These are phyloP conservation scores for Hydroisotoma schaefferi DNA, from an alignment of 2,888 invertebrate genomes.

Conservation along the genomic window DNA sequence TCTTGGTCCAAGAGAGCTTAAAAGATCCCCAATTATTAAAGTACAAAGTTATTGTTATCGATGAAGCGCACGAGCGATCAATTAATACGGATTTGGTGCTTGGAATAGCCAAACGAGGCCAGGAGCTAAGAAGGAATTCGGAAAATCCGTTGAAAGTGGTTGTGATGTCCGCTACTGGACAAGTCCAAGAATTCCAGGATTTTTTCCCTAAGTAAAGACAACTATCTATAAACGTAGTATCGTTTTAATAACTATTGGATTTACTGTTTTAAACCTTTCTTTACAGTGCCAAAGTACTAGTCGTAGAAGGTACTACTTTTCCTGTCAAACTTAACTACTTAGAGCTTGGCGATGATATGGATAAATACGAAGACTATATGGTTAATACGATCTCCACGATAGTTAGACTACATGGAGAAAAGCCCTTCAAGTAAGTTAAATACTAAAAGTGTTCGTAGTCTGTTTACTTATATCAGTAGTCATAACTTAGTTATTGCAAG, in stretches of 20 bases:
- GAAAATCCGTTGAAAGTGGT: slow-evolving; percentile 28
- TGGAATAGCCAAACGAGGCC: slow-evolving; percentile 55
- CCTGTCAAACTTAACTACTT: background rate
- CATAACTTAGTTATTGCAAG: background rate
- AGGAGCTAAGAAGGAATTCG: background rate
- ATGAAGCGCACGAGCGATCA: slow-evolving; percentile 94
- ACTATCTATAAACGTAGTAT: too few species aligned
- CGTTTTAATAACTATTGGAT: background rate
- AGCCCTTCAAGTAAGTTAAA: too few species aligned
- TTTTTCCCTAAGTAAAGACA: slow-evolving; percentile 37
- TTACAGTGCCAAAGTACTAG: background rate
- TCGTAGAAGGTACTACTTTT: background rate
- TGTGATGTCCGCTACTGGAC: slow-evolving; percentile 47
- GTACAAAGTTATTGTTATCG: slow-evolving; percentile 80
- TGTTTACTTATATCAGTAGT: background rate
- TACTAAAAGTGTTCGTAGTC: background rate
- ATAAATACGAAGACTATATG: background rate
- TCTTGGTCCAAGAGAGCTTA: slow-evolving; percentile 86
- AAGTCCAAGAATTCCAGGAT: slow-evolving; percentile 35
- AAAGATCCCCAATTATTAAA: slow-evolving; percentile 65
- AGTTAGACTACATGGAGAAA: slow-evolving; percentile 1
- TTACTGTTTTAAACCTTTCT: background rate
- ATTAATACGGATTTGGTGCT: slow-evolving; percentile 90
- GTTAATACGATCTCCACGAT: background rate
- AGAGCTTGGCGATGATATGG: background rate